phyloP scores from a whole-genome alignment of 2,888 invertebrate genomes.

The Meliscaeva auricollis region DNA sequence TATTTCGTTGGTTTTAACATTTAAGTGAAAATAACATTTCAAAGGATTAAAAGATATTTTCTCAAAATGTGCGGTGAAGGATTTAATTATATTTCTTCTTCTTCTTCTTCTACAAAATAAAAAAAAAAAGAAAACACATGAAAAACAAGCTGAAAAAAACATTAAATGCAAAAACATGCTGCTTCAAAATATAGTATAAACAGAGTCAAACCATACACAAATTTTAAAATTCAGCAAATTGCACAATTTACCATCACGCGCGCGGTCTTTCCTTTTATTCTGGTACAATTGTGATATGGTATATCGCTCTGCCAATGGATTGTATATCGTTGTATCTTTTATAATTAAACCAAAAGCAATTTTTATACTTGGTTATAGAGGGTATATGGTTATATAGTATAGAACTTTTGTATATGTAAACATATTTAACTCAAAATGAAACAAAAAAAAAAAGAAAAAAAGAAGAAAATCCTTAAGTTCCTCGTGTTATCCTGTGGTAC shows the following conservation, averaged over 20 bases:
- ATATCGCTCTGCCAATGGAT: conserved; percentile 52
- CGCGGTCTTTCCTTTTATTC: conserved; percentile 18
- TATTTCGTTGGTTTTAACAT: neutral
- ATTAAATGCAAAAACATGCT: conserved; percentile 62
- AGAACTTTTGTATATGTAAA: conserved; percentile 5
- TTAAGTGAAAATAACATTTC: conserved; percentile 14
- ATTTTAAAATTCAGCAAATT: conserved; percentile 53
- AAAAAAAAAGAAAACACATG: conserved; percentile 30
- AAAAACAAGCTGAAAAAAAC: conserved; percentile 13
- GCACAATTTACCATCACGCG: conserved; percentile 41
- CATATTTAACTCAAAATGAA: conserved; percentile 64
- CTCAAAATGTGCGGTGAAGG: conserved; percentile 61
- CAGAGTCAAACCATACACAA: conserved; percentile 18
- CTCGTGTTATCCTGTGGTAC: conserved; percentile 59
- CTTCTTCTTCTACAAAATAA: conserved; percentile 24
- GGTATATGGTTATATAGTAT: neutral
- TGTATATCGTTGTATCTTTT: conserved; percentile 65
- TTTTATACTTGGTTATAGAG: neutral
- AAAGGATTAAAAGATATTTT: conserved; percentile 28
- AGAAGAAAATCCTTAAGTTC: conserved; percentile 54
- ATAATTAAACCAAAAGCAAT: conserved; percentile 72
- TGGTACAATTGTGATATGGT: neutral
- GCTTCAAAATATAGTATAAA: conserved; percentile 5
- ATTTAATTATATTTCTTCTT: conserved; percentile 62
- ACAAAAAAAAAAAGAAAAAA: conserved; percentile 6